Evolutionary conservation across 2,113 vertebrate species (phyloP).

Genomic region (Mugil cephalus): DNA sequence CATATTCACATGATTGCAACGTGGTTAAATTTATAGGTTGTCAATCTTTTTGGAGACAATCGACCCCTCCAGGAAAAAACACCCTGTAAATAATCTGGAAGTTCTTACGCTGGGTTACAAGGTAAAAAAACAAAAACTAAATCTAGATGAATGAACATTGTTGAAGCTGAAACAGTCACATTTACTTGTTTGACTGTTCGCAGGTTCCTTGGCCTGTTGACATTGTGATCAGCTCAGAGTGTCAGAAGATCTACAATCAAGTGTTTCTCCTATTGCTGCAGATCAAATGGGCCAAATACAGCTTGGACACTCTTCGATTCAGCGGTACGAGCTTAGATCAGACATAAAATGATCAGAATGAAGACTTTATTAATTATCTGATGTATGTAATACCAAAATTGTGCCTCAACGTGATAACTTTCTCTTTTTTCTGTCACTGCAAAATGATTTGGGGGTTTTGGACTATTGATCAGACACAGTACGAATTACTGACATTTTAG

Average conservation of each 20-base stretch:
- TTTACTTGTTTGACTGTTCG: background rate
- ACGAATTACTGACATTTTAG: background rate
- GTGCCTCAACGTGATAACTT: no score
- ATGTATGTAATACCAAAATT: no score
- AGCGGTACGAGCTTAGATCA: slow-evolving; percentile 84
- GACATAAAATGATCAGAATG: background rate
- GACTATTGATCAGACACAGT: background rate
- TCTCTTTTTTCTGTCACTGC: background rate
- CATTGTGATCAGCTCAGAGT: slow-evolving; percentile 98
- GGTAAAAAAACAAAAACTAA: slow-evolving; percentile 71
- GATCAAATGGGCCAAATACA: slow-evolving; percentile 99
- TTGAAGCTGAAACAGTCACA: background rate
- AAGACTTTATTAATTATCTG: no score
- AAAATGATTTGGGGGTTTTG: background rate
- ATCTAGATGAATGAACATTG: background rate
- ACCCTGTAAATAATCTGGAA: slow-evolving; percentile 95
- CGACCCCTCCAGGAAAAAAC: slow-evolving; percentile 93
- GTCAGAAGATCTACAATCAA: slow-evolving; percentile 99
- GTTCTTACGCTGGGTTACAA: slow-evolving; percentile 95
- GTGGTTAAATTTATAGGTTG: slow-evolving; percentile 79
- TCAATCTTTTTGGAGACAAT: slow-evolving; percentile 92
- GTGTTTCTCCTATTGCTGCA: slow-evolving; percentile 96
- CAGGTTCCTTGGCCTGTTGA: slow-evolving; percentile 99
- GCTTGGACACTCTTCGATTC: slow-evolving; percentile 95
- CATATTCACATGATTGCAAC: no score